A percentile compares a stretch with the other conserved stretches of the same genome.
These are phyloP conservation scores for Chydorus sphaericus DNA, from an alignment of 2,888 invertebrate species.

Conservation along the genomic window DNA sequence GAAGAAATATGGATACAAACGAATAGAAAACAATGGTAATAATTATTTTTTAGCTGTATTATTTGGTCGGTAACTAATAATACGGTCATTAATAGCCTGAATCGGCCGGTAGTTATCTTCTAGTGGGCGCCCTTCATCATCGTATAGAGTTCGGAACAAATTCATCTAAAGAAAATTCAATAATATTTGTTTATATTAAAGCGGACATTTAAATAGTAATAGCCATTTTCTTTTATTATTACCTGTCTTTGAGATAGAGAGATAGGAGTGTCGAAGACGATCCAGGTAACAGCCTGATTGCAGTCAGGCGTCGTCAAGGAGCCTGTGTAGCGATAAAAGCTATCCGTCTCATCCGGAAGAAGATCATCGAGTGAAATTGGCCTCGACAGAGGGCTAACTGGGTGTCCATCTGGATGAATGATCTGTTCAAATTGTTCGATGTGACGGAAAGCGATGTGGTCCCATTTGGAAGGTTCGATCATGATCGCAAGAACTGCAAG, in stretches of 20 bases:
- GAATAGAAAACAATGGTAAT: no score
- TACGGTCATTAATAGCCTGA: conserved; percentile 24
- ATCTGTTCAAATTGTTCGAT: neutral
- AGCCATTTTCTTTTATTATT: no score
- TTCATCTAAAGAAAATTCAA: conserved; percentile 29
- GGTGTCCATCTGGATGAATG: neutral
- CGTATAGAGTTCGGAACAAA: conserved; percentile 30
- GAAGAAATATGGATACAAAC: no score
- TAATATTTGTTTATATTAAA: no score
- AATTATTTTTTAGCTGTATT: no score
- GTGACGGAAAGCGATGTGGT: neutral
- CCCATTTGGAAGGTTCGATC: conserved; percentile 37
- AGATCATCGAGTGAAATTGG: conserved; percentile 31
- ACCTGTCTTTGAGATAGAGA: conserved; percentile 39
- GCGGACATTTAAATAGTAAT: no score
- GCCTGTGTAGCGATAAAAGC: conserved; percentile 50
- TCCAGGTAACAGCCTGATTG: conserved; percentile 56
- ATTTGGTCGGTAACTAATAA: neutral
- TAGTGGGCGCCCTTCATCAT: conserved; percentile 26
- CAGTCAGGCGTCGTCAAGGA: conserved; percentile 61
- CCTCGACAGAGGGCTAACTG: neutral
- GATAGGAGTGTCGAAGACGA: conserved; percentile 41
- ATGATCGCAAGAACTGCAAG: conserved; percentile 47
- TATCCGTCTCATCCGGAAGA: conserved; percentile 37
- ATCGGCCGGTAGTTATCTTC: conserved; percentile 35